Base-by-base conservation (phyloP, 2,113 vertebrate genomes). In the Machaerirhynchus nigripectus region DNA sequence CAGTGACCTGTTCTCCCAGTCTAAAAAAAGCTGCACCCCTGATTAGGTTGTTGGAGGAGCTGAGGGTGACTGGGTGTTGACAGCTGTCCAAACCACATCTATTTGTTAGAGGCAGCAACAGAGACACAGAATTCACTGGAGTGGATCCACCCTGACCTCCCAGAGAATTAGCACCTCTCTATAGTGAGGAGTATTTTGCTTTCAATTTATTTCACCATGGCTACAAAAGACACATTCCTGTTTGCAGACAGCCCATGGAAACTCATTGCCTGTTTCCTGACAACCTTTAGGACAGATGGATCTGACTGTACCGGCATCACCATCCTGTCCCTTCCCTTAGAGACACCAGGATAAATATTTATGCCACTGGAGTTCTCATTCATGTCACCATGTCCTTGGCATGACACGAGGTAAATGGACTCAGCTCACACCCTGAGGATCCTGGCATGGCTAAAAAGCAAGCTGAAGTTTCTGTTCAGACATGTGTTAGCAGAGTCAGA, bases 161-260 rank as follows among this genome's bases (percentile, higher is more conserved):
- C 70, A 70, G 39, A 63, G 78, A 84, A 89, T 82, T 86, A 91
- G 57, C 87, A 89, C 82, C 91, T 91, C 39, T 0, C 77, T 75
- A 23, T 44, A 37, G 49, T 57, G 42, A 44, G 37, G 64, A 89
- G 26, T 94, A 69, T 95, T 96, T 95, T 94, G 86, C n/a, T 76
- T 81, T 89, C 80, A 69, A 40, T 88, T 55, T 91, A 74, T 89
- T 95, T 96, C 71, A 81, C 95, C 96, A 93, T 95, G 92, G 81
- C 91, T 95, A 83, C 94, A 44, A 75, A 91, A 89, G 85, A 40
- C 30, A 70, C 70, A 46, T 46, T 87, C 53, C 77, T 97, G 57
- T 84, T 78, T 79, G 85, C 61, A 60, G 68, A 55, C 90, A 78
- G 70, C 21, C 85, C 83, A 11, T 87, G 68, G 83, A 92, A 96